Percentiles rank a stretch among this genome's conserved stretches.
Evolutionary conservation across 2,113 vertebrate genomes (phyloP).

Genomic region (Fulmarus glacialis): DNA sequence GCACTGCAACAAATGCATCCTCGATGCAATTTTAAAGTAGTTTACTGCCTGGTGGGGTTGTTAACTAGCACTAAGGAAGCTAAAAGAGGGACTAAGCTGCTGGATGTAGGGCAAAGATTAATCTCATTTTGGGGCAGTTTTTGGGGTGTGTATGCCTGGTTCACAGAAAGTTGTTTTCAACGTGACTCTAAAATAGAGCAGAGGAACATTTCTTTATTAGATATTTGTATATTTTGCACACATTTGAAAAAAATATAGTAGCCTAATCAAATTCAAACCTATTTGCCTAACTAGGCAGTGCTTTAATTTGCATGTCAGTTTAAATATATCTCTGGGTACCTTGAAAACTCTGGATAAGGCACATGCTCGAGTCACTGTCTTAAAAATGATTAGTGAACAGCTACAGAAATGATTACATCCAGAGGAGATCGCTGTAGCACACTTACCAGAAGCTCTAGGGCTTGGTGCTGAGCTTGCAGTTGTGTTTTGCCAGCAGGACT

Average conservation of each 20-base stretch:
- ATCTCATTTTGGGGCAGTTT: background rate
- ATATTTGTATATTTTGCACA: background rate
- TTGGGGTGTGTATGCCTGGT: background rate
- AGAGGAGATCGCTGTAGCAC: background rate
- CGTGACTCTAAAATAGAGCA: background rate
- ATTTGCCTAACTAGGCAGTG: background rate
- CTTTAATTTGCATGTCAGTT: background rate
- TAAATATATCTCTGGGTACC: background rate
- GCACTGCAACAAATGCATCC: background rate
- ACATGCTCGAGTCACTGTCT: background rate
- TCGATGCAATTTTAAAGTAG: background rate
- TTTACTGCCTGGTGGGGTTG: background rate
- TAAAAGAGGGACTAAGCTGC: background rate
- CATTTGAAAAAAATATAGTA: background rate
- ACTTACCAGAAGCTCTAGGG: background rate
- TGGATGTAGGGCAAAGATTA: background rate
- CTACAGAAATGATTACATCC: background rate
- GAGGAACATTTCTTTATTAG: background rate
- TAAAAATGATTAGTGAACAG: background rate
- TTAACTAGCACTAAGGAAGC: background rate
- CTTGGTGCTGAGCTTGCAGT: slow-evolving; percentile 2
- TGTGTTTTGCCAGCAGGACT: background rate
- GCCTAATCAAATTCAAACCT: background rate
- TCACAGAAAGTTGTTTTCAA: background rate
- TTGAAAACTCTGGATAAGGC: background rate